Evolutionary conservation across 2,113 vertebrate species (phyloP).

Genomic region (Rhynchomys soricoides): DNA sequence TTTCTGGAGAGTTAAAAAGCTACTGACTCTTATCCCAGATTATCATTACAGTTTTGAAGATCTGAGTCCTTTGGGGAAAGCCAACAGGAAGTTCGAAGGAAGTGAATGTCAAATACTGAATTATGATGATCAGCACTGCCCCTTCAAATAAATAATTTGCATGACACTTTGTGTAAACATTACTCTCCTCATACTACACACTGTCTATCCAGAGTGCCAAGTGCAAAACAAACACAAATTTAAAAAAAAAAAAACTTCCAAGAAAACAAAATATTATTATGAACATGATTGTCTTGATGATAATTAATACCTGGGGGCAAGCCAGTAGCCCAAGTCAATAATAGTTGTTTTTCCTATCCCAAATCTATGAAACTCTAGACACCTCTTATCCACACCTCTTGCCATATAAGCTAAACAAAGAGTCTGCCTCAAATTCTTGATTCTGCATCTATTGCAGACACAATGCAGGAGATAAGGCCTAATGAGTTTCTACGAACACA

Average conservation of each 20-base stretch:
- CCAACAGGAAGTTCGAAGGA: conserved; percentile 62
- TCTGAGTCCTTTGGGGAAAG: conserved; percentile 46
- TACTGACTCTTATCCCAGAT: conserved; percentile 48
- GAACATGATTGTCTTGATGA: conserved; percentile 61
- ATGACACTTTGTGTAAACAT: conserved; percentile 43
- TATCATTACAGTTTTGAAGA: conserved; percentile 62
- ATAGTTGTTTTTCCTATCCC: conserved; percentile 47
- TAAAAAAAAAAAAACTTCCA: conserved; percentile 57
- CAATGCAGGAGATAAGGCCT: conserved; percentile 71
- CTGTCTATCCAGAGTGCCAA: conserved; percentile 52
- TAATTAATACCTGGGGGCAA: conserved; percentile 62
- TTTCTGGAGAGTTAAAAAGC: conserved; percentile 49
- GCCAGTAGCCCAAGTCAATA: conserved; percentile 56
- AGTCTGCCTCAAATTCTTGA: conserved; percentile 64
- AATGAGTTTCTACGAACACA: conserved; percentile 76
- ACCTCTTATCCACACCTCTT: background rate
- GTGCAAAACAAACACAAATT: background rate
- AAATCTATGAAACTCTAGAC: conserved; percentile 64
- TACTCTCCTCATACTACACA: conserved; percentile 55
- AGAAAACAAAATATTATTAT: conserved; percentile 58
- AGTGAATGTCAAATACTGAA: conserved; percentile 49
- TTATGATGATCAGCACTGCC: conserved; percentile 29
- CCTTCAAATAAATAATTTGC: conserved; percentile 58
- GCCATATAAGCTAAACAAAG: conserved; percentile 51
- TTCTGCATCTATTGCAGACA: conserved; percentile 67